phyloP scores from a whole-genome alignment of 2,113 vertebrate species.

The Oryzias woworae region DNA sequence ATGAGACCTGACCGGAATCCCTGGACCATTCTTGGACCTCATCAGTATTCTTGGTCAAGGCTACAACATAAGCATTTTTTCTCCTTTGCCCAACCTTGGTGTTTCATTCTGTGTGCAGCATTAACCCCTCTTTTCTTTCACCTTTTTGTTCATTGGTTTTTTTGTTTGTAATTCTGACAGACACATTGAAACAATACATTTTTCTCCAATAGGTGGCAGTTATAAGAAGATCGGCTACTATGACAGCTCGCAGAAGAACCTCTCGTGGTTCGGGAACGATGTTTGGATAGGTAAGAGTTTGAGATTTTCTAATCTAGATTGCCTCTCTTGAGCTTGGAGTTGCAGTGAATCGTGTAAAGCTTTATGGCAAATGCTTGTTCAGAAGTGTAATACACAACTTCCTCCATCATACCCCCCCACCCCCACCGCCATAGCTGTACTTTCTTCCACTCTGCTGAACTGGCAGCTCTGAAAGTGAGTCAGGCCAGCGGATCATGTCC shows the following conservation, averaged over 20 bases:
- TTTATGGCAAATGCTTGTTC: too few species aligned
- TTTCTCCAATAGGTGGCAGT: constrained; percentile 76
- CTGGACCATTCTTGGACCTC: constrained; percentile 53
- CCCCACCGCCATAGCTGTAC: neutral
- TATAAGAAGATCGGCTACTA: constrained; percentile 96
- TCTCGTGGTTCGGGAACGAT: constrained; percentile 89
- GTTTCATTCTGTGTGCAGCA: constrained; percentile 44
- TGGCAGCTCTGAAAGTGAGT: constrained; percentile 1
- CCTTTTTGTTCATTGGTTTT: constrained; percentile 11
- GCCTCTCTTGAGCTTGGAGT: constrained; percentile 7
- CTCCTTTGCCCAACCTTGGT: constrained; percentile 34
- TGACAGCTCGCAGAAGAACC: constrained; percentile 91
- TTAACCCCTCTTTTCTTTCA: constrained; percentile 28
- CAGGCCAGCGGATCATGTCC: neutral
- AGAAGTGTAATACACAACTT: too few species aligned
- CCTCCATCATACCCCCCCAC: too few species aligned
- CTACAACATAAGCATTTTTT: constrained; percentile 53
- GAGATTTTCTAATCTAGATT: neutral
- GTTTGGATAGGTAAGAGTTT: constrained; percentile 87
- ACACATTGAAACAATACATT: neutral
- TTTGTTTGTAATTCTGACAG: neutral
- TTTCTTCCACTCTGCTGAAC: neutral
- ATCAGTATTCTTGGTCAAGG: constrained; percentile 69
- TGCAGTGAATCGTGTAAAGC: too few species aligned
- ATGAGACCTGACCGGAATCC: constrained; percentile 66